Conservation (phyloP, 1,140 invertebrate genomes). For the Philaenus spumarius region DNA sequence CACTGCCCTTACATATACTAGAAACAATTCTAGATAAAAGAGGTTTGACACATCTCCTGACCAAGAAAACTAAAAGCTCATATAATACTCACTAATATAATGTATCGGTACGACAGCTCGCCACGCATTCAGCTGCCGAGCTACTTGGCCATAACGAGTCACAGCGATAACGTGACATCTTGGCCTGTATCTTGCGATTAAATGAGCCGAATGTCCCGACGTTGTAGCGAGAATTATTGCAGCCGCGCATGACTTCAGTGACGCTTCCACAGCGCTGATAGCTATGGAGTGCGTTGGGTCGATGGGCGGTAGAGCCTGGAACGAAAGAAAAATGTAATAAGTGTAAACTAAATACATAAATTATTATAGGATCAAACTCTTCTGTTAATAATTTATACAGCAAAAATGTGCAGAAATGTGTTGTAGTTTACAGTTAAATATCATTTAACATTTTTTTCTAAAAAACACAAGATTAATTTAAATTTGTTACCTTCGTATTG, state of each 20-base stretch:
- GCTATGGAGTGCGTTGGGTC: constrained; percentile 89
- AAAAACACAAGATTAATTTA: not conserved
- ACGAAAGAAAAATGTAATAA: constrained; percentile 22
- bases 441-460: not conserved
- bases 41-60: too few species aligned
- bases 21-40: too few species aligned
- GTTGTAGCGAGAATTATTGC: constrained; percentile 97
- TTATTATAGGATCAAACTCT: not conserved
- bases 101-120: constrained; percentile 39
- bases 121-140: constrained; percentile 87
- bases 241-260: constrained; percentile 81
- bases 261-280: constrained; percentile 93
- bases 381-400: not conserved
- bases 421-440: not conserved
- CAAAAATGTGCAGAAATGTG: not conserved
- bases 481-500: not conserved
- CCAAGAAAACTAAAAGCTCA: too few species aligned
- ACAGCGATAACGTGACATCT: constrained; percentile 95
- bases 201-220: constrained; percentile 83
- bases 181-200: constrained; percentile 91
- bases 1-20: too few species aligned
- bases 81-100: not conserved
- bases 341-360: not conserved
- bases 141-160: constrained; percentile 79
- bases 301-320: constrained; percentile 62